phyloP scores from a whole-genome alignment of 2,888 invertebrate genomes.

The Caenorhabditis virilis region DNA sequence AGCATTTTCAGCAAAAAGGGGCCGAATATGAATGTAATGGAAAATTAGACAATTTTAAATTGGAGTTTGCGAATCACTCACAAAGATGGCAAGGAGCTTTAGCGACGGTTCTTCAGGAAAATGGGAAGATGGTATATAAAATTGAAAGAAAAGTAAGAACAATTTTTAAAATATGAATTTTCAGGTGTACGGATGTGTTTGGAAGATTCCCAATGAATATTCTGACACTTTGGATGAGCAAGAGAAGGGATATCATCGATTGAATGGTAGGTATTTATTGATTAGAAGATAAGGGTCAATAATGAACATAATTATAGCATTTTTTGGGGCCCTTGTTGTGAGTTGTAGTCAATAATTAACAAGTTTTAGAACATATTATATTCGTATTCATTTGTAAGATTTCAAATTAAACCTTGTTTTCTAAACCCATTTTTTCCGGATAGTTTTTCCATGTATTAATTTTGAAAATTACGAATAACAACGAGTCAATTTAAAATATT shows the following conservation, averaged over 20 bases:
- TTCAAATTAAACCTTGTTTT: slow-evolving; percentile 1
- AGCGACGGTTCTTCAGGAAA: slow-evolving; percentile 44
- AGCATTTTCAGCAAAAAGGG: slow-evolving; percentile 55
- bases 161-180: slow-evolving; percentile 9
- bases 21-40: slow-evolving; percentile 58
- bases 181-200: slow-evolving; percentile 62
- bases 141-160: no score
- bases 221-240: slow-evolving; percentile 57
- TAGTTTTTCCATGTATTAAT: no score
- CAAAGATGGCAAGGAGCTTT: slow-evolving; percentile 63
- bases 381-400: slow-evolving; percentile 4
- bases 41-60: slow-evolving; percentile 42
- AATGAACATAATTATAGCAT: no score
- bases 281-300: no score
- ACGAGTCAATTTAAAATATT: no score
- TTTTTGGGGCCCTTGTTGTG: no score
- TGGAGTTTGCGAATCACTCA: slow-evolving; percentile 55
- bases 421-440: not conserved
- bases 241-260: slow-evolving; percentile 60
- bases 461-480: no score
- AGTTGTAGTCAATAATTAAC: no score
- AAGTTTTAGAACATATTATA: not conserved
- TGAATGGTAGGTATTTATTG: no score
- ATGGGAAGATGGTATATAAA: slow-evolving; percentile 24
- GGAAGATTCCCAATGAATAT: slow-evolving; percentile 54